These are phyloP conservation scores for Chromis chromis DNA, from an alignment of 2,797 vertebrate species.

Conservation along the genomic window DNA sequence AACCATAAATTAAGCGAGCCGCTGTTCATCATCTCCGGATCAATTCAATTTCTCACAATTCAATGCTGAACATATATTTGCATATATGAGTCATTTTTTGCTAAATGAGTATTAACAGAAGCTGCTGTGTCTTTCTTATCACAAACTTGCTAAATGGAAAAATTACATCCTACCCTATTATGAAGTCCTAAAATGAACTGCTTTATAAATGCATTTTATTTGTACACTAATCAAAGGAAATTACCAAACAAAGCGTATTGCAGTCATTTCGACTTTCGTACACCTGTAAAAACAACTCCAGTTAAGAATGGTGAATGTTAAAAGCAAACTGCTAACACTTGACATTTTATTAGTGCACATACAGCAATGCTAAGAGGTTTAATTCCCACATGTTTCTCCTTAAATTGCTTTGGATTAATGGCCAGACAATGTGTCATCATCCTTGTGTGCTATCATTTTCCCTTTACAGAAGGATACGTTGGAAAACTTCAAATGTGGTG, in stretches of 20 bases:
- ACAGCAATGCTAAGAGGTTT: not conserved
- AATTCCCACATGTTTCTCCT: not conserved
- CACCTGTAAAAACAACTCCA: not conserved
- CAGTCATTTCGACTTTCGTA: not conserved
- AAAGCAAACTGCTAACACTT: too few relatives aligned
- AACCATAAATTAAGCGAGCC: not conserved
- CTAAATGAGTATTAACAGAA: not conserved
- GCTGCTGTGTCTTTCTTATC: not conserved
- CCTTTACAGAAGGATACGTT: slow-evolving; percentile 75
- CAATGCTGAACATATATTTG: slow-evolving; percentile 3
- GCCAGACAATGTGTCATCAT: not conserved
- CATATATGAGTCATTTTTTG: slow-evolving; percentile 5
- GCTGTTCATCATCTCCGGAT: not conserved
- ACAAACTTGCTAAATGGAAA: not conserved
- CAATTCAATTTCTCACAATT: not conserved
- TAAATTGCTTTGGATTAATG: not conserved
- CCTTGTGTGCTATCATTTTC: slow-evolving; percentile 8
- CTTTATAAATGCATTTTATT: not conserved
- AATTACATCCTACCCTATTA: not conserved
- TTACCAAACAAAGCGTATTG: not conserved
- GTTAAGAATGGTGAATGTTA: too few relatives aligned
- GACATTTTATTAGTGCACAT: not conserved
- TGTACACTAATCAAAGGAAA: not conserved
- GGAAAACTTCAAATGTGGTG: slow-evolving; percentile 78
- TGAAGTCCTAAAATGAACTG: accelerated